These are phyloP conservation scores for Pelmatolapia mariae DNA, from an alignment of 2,113 vertebrate genomes.

Conservation along the genomic window DNA sequence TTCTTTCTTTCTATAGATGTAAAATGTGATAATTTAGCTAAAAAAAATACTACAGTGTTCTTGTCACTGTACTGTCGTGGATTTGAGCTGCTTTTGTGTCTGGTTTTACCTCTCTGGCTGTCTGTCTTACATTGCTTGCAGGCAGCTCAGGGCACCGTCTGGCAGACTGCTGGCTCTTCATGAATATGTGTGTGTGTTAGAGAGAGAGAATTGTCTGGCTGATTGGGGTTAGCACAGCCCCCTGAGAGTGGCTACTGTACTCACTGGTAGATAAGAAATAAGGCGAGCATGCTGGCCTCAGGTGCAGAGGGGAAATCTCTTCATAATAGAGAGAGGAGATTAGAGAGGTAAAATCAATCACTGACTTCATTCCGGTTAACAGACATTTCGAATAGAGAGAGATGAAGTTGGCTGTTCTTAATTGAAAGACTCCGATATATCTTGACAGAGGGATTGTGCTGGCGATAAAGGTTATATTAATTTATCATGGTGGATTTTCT, in stretches of 20 bases:
- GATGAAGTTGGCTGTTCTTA: not conserved
- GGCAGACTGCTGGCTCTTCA: not conserved
- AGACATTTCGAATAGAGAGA: not conserved
- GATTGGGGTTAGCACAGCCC: conserved; percentile 25
- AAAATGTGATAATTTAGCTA: not conserved
- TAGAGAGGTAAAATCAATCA: conserved; percentile 44
- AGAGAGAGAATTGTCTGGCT: not conserved
- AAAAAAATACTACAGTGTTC: not conserved
- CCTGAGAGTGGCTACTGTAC: not conserved
- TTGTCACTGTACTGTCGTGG: not conserved
- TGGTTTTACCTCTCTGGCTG: conserved; percentile 28
- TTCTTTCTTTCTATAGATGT: not conserved
- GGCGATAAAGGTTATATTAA: not conserved
- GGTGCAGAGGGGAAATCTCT: conserved; percentile 36
- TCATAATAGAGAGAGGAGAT: conserved; percentile 40
- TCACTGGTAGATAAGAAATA: conserved; percentile 23
- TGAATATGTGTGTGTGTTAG: not conserved
- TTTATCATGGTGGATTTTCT: not conserved
- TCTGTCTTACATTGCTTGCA: conserved; percentile 8
- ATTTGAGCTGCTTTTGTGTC: conserved; percentile 3
- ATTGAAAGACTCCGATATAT: not conserved
- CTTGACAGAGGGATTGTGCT: not conserved
- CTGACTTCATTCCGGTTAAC: not conserved
- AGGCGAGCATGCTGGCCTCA: conserved; percentile 31
- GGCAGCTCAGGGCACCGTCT: conserved; percentile 54